Evolutionary conservation across 2,888 invertebrate genomes (phyloP).

Genomic region (Phaonia tiefii): DNA sequence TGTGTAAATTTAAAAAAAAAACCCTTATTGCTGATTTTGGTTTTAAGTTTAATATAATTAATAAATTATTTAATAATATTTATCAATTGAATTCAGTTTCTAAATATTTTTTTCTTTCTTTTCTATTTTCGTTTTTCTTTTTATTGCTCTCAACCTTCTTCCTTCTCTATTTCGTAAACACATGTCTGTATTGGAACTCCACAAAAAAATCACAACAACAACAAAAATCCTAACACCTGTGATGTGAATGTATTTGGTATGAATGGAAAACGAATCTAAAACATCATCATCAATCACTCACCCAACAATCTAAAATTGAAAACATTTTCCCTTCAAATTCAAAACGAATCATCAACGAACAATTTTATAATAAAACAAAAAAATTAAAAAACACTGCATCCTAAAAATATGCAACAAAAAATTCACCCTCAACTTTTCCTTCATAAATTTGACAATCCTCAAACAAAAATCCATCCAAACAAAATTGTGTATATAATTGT

Average conservation of each 20-base stretch:
- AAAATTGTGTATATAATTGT: neutral
- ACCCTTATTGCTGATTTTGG: too few relatives aligned
- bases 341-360: conserved; percentile 24
- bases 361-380: neutral
- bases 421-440: neutral
- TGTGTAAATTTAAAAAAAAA: too few relatives aligned
- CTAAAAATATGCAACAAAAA: neutral
- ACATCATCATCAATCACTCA: neutral
- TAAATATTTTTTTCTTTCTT: conserved; percentile 73
- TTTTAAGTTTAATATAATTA: too few relatives aligned
- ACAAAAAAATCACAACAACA: neutral
- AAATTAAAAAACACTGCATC: conserved; percentile 15
- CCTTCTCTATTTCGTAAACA: conserved; percentile 54
- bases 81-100: conserved; percentile 41
- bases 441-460: neutral
- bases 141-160: conserved; percentile 56
- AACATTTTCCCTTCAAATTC: conserved; percentile 20
- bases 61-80: too few relatives aligned
- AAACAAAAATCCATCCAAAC: conserved; percentile 46
- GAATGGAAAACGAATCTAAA: conserved; percentile 27
- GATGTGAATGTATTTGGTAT: conserved; percentile 54
- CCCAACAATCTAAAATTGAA: conserved; percentile 18
- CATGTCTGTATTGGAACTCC: conserved; percentile 24
- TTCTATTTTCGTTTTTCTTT: conserved; percentile 72
- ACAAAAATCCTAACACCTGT: conserved; percentile 33